Evolutionary conservation across 2,113 vertebrate species (phyloP).

Genomic region (Euleptes europaea): DNA sequence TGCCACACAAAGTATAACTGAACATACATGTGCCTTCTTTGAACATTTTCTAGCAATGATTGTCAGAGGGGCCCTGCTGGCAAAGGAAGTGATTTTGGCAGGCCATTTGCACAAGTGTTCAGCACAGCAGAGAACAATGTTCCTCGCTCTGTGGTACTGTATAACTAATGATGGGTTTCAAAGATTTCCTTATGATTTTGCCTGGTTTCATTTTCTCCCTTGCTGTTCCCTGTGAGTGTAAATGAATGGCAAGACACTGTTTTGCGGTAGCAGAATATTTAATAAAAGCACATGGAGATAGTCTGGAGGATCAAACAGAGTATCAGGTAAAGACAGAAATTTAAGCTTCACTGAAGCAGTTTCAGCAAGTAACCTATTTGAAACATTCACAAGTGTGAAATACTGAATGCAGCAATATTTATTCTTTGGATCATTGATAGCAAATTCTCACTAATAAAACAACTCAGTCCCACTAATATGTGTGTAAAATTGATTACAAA

Average conservation of each 20-base stretch:
- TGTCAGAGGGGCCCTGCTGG: not conserved
- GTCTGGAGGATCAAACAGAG: not conserved
- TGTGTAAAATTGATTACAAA: not conserved
- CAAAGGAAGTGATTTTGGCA: not conserved
- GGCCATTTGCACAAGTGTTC: not conserved
- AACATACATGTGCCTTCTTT: not conserved
- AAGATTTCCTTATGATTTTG: not conserved
- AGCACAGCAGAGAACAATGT: not conserved
- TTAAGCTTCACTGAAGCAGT: not conserved
- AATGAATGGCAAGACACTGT: not conserved
- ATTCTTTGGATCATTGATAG: not conserved
- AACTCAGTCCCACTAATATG: not conserved
- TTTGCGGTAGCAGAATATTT: conserved; percentile 11
- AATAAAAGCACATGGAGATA: not conserved
- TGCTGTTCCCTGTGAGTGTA: not conserved
- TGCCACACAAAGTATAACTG: not conserved
- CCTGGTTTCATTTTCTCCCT: fast-evolving
- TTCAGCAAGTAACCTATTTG: not conserved
- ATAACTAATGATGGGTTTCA: not conserved
- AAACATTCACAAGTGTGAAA: not conserved
- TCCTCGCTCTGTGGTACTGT: not conserved
- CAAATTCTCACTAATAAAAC: not conserved
- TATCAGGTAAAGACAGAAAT: not conserved
- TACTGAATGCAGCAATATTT: not conserved
- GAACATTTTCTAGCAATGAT: not conserved